phyloP scores from a whole-genome alignment of 2,888 invertebrate genomes.

The Phorcus lineatus region DNA sequence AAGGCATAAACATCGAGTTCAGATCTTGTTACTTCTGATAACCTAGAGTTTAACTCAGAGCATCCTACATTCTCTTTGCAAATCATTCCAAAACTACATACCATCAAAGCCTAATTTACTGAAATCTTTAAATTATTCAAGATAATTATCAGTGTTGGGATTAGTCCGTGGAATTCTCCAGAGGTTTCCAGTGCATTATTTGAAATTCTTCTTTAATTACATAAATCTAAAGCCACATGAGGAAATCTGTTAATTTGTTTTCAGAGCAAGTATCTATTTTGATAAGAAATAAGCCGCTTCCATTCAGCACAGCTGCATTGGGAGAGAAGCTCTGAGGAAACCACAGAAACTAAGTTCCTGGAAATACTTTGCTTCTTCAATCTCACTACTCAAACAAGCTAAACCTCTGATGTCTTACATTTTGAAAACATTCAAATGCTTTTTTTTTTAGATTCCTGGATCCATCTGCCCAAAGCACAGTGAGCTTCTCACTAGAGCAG shows the following conservation, averaged over 20 bases:
- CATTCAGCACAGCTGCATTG: neutral
- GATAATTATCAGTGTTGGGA: neutral
- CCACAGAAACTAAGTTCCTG: too few relatives aligned
- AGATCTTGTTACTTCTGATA: too few relatives aligned
- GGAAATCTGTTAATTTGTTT: conserved; percentile 8
- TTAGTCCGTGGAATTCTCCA: neutral
- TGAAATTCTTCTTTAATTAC: conserved; percentile 9
- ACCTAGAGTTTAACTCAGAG: too few relatives aligned
- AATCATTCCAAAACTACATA: neutral
- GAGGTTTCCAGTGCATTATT: conserved; percentile 3
- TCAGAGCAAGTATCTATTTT: neutral
- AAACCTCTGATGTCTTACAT: too few relatives aligned
- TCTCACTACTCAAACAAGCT: too few relatives aligned
- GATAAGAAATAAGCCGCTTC: neutral
- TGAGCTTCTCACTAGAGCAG: too few relatives aligned
- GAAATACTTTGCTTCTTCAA: too few relatives aligned
- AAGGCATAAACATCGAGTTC: neutral
- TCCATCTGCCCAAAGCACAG: too few relatives aligned
- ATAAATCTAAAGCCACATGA: neutral
- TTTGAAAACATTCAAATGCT: too few relatives aligned
- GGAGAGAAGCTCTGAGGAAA: too few relatives aligned
- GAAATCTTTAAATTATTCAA: neutral
- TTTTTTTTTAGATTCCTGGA: too few relatives aligned
- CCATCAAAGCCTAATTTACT: neutral
- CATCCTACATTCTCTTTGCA: too few relatives aligned